Base-by-base conservation (phyloP, 2,888 invertebrate genomes). In the Chymomyza amoena region DNA sequence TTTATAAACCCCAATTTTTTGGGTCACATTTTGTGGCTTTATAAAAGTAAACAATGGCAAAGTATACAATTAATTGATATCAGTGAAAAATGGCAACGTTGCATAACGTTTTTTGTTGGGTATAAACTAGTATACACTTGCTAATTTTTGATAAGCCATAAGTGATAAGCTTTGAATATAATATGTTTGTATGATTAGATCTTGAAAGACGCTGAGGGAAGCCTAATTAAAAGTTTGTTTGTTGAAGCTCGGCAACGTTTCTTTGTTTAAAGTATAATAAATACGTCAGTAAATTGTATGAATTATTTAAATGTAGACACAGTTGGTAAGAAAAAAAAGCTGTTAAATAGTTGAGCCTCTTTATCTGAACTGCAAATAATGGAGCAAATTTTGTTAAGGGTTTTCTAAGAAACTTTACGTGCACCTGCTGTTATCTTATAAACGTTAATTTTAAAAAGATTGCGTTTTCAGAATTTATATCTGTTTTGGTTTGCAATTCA, bases 1-100 rank as follows among this genome's bases (percentile, higher is more conserved):
- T 39, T 45, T 45, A 45, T 36, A 36, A 25, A 25, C 25, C 25
- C 25, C 25, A 1, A 56, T 25, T 65, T 50, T 65, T 59, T 28
- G 64, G 57, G 32, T 32, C 65, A 65, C 45, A 59, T 65, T 65
- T 65, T 32, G 56, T 57, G 36, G 54, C 25, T 50, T 25, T 25
- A 5, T 32, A 32, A 13, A 25, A 50, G 7, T 65, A 64, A 15
- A 63, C 28, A 54, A 56, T 6, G 28, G 13, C 9, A 57, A 9
- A 13, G 39, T 45, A 45, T 45, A 45, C 39, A 28, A 59, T 15
- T 56, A 56, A 50, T 45, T 56, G 45, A 62, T 62, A 61, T 62
- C 54, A 56, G 16, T 61, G 62, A 67, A 67, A 67, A 62, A 45
- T 61, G 61, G 61, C 61, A 67, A 67, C 52, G 61, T 65, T 52